phyloP scores from a whole-genome alignment of 2,113 vertebrate species.

The Bujurquina vittata region DNA sequence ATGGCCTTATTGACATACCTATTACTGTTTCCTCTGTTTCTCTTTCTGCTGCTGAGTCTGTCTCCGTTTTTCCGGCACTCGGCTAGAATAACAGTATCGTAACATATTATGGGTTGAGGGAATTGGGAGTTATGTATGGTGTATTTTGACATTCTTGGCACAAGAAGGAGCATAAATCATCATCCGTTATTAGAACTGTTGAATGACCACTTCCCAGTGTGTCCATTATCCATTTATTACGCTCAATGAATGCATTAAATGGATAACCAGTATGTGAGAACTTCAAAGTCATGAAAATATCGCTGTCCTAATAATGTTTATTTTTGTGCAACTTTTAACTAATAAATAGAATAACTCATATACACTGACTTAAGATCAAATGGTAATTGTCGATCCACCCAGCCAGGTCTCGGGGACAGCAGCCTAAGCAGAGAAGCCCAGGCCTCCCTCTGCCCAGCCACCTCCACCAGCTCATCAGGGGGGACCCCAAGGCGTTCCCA shows the following conservation, averaged over 20 bases:
- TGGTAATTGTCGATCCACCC: too few species aligned
- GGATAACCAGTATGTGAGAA: neutral
- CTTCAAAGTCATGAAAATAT: neutral
- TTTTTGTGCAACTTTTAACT: neutral
- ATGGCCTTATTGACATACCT: slow-evolving; percentile 41
- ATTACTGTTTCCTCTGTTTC: slow-evolving; percentile 30
- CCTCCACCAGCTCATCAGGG: too few species aligned
- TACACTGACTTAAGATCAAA: too few species aligned
- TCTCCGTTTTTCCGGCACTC: slow-evolving; percentile 10
- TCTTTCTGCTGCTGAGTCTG: slow-evolving; percentile 6
- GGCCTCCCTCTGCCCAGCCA: too few species aligned
- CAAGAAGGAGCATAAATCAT: neutral
- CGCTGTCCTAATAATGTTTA: neutral
- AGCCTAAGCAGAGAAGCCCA: too few species aligned
- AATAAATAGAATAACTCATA: neutral
- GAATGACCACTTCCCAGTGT: neutral
- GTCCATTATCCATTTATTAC: neutral
- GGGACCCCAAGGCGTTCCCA: too few species aligned
- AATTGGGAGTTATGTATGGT: slow-evolving; percentile 7
- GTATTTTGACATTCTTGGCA: slow-evolving; percentile 9
- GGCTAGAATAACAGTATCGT: slow-evolving; percentile 12
- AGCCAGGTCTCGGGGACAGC: too few species aligned
- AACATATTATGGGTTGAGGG: slow-evolving; percentile 32
- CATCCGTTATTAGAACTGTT: slow-evolving; percentile 4
- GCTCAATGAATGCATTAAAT: neutral